phyloP scores from a whole-genome alignment of 2,888 invertebrate genomes.

The Sipha maydis region DNA sequence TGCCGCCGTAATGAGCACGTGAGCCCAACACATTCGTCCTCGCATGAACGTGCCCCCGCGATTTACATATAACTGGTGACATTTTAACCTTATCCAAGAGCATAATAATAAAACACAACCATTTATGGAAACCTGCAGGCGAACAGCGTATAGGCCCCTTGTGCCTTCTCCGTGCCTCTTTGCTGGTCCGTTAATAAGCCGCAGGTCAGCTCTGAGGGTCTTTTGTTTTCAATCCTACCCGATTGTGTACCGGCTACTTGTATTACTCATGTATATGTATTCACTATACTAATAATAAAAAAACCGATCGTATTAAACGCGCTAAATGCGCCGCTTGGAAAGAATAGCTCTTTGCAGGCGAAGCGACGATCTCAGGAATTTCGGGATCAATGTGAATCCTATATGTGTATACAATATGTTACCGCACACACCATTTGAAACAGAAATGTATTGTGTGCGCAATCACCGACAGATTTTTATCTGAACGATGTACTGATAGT shows the following conservation, averaged over 20 bases:
- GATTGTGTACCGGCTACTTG: slow-evolving; percentile 60
- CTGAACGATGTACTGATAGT: too few relatives aligned
- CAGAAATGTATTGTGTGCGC: neutral
- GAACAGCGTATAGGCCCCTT: neutral
- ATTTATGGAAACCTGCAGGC: slow-evolving; percentile 54
- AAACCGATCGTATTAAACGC: slow-evolving; percentile 16
- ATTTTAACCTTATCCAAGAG: slow-evolving; percentile 54
- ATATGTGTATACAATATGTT: neutral
- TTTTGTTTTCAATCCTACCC: slow-evolving; percentile 60
- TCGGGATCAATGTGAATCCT: neutral
- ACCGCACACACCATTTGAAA: neutral
- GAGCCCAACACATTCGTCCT: slow-evolving; percentile 55
- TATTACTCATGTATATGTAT: slow-evolving; percentile 55
- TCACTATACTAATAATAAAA: neutral
- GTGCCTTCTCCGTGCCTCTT: slow-evolving; percentile 23
- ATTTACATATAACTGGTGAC: slow-evolving; percentile 61
- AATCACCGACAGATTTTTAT: too few relatives aligned
- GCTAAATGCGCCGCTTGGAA: slow-evolving; percentile 6
- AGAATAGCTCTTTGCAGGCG: slow-evolving; percentile 7
- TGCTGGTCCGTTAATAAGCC: slow-evolving; percentile 56
- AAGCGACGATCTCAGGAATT: slow-evolving; percentile 26
- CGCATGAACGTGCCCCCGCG: slow-evolving; percentile 19
- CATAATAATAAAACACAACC: slow-evolving; percentile 54
- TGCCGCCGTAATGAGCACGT: slow-evolving; percentile 39
- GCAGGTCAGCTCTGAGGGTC: slow-evolving; percentile 46